These are phyloP conservation scores for Stenchaetothrips biformis DNA, from an alignment of 2,888 invertebrate species.

Conservation along the genomic window DNA sequence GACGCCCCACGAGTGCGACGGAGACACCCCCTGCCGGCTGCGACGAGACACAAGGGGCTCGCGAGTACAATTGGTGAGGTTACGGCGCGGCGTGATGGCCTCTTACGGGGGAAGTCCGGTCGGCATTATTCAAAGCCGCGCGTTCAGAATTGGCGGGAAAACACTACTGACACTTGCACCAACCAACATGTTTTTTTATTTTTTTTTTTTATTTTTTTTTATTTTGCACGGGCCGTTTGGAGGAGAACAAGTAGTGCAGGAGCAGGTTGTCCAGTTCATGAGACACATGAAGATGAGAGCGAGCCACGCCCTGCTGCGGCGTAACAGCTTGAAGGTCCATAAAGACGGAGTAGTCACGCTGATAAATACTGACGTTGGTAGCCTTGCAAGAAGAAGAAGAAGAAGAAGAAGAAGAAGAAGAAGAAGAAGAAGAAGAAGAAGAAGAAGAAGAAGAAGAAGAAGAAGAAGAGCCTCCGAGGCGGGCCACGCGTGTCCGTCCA, in stretches of 20 bases:
- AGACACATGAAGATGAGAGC: neutral
- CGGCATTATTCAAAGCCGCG: neutral
- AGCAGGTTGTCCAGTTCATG: too few relatives aligned
- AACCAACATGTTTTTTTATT: too few relatives aligned
- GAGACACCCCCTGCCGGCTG: neutral
- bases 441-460: too few relatives aligned
- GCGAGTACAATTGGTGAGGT: conserved; percentile 3
- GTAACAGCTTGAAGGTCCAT: neutral
- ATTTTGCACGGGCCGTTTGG: too few relatives aligned
- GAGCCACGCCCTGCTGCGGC: neutral
- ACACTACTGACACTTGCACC: too few relatives aligned
- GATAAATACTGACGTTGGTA: neutral
- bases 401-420: neutral
- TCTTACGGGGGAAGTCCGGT: neutral
- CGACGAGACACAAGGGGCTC: neutral
- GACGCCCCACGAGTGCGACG: neutral
- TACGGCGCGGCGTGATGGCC: neutral
- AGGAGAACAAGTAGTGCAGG: neutral
- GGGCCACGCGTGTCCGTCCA: neutral
- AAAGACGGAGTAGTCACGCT: neutral
- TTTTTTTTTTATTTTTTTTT: too few relatives aligned
- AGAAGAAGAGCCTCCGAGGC: neutral
- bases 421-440: too few relatives aligned
- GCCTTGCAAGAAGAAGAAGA: neutral
- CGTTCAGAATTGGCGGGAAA: too few relatives aligned